Evolutionary conservation across 2,113 vertebrate species (phyloP), one percentile per base, ranked within the genome.

Genomic region (Actenoides lindsayi): DNA sequence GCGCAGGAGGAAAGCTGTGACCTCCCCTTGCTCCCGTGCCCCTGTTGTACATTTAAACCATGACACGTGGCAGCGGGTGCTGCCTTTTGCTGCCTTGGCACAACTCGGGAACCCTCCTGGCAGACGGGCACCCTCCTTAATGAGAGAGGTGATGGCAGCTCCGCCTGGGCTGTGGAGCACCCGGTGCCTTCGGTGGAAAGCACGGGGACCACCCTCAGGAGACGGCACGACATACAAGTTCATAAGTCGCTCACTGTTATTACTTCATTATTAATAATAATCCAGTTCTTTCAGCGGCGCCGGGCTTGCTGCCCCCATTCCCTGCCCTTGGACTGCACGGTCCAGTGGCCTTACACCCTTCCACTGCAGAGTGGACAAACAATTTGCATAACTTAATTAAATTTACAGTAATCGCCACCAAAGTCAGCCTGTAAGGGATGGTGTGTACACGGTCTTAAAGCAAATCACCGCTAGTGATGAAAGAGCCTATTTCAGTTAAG

Each of bases 401-500:
- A 96, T 97, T 89, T 71, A 27, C 87, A 88, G 92, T 91, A 78
- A 78, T 93, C 42, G 59, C 70, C 65, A 16, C 94, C 39, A 21
- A 48, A 87, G 78, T 30, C 65, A 84, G 93, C 56, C 97, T 86
- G 94, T 51, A 51, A 97, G 97, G 97, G 97, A 82, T 68, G 87
- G 93, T 5, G 91, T 10, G 85, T 88, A 91, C 96, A 68, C 31
- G 63, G 97, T 85, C 97, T 96, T 96, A 97, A 95, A 97, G 97
- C 84, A 97, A 97, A 98, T 98, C 96, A 93, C 48, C 37, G 77
- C 94, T 31, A 92, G 90, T 97, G 97, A 97, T 97, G 98, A 97
- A 97, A 90, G 97, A 97, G 97, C 96, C 98, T 96, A 94, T 98
- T 97, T 96, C 97, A 89, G 98, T 98, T 97, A 98, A 97, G 97